These are phyloP conservation scores for Thaleichthys pacificus DNA, from an alignment of 2,797 vertebrate species.

Conservation along the genomic window DNA sequence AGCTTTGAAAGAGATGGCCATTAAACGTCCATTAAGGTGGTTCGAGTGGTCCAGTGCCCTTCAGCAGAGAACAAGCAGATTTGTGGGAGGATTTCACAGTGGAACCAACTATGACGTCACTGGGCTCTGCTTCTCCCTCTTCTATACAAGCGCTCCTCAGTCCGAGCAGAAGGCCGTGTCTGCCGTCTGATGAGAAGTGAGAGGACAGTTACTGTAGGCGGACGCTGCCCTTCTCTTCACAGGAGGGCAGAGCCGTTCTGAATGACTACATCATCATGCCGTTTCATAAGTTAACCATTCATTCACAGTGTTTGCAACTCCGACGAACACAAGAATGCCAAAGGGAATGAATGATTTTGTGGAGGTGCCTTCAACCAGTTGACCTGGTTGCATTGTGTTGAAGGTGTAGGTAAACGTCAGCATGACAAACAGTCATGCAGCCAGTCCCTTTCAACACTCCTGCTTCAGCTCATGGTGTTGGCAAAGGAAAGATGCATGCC, in stretches of 20 bases:
- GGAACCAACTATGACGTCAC: neutral
- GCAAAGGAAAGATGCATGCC: slow-evolving; percentile 26
- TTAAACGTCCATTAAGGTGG: neutral
- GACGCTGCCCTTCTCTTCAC: slow-evolving; percentile 14
- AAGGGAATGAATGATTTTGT: neutral
- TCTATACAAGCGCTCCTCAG: neutral
- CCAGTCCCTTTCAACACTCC: slow-evolving; percentile 35
- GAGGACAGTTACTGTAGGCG: neutral
- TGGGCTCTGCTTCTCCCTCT: neutral
- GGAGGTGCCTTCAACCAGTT: slow-evolving; percentile 25
- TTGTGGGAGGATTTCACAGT: slow-evolving; percentile 3
- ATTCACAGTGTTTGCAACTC: neutral
- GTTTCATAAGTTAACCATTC: slow-evolving; percentile 4
- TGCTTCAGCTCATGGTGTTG: slow-evolving; percentile 39
- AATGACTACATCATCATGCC: neutral
- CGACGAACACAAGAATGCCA: neutral
- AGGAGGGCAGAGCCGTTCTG: slow-evolving; percentile 3
- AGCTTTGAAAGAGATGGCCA: neutral
- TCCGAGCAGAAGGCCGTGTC: neutral
- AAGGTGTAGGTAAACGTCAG: slow-evolving; percentile 17
- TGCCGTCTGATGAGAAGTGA: slow-evolving; percentile 12
- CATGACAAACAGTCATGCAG: slow-evolving; percentile 30
- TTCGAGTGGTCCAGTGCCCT: slow-evolving; percentile 11
- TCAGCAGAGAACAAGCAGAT: neutral
- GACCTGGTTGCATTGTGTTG: slow-evolving; percentile 36